Evolutionary conservation across 2,113 vertebrate genomes (phyloP), one percentile per base, ranked within the genome.

Genomic region (Bombycilla garrulus): DNA sequence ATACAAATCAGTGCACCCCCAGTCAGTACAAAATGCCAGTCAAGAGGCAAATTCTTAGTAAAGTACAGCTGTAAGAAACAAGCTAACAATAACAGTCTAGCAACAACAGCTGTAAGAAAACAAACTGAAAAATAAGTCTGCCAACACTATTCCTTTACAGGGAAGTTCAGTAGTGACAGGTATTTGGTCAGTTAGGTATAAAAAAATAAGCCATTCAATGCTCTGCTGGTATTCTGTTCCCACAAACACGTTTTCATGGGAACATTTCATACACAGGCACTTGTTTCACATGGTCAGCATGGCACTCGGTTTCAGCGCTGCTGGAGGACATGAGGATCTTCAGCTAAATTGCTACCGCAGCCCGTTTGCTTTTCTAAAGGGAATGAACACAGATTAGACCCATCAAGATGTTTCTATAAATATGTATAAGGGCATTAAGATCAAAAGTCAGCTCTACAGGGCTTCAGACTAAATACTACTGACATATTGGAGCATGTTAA

Each of bases 311-410:
- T 93, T 95, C 88, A 93, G n/a, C 51, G 61, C 14, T 38, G 50
- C 26, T 74, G 48, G 51, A 89, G 44, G 54, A 42, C 23, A 57
- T 19, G 25, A 28, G 38, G 33, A 42, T 95, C 95, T 95, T 83
- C 76, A 54, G 9, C 22, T 61, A 79, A 48, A 86, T 92, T 88
- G 40, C 42, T 58, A 35, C 60, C 85, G 78, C 38, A 72, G 87
- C 47, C 73, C 18, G 31, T 71, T 56, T 44, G 85, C n/a, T 95
- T 69, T 97, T 96, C 98, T 97, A 65, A 19, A 62, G 69, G 78
- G 36, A 90, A 92, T 22, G 86, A 85, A 56, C n/a, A 47, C 18
- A 97, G 40, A 92, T 91, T 17, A 94, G 69, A 90, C 31, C 23
- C 18, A 78, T 35, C 31, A 90, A 84, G 62, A 84, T 33, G 10